A percentile compares a stretch with the other conserved stretches of the same genome.
phyloP scores from a whole-genome alignment of 2,113 vertebrate species.

The Melanotaenia duboulayi region DNA sequence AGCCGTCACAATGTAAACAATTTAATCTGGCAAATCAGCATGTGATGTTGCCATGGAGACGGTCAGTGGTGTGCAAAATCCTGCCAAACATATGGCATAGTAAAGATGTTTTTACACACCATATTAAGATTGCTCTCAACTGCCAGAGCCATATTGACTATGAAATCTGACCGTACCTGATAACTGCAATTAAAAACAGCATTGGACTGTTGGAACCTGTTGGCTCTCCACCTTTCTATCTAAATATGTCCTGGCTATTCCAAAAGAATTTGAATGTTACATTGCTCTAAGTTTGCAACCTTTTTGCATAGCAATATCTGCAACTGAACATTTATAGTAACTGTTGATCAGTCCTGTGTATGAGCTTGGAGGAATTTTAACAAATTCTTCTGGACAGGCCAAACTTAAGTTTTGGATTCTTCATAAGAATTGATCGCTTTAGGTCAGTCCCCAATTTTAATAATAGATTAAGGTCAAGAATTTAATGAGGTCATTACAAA shows the following conservation, averaged over 20 bases:
- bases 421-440: too few relatives aligned
- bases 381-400: too few relatives aligned
- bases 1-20: slow-evolving; percentile 17
- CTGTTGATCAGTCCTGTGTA: too few relatives aligned
- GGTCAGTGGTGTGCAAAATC: not conserved
- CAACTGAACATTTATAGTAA: not conserved
- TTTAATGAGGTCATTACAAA: too few relatives aligned
- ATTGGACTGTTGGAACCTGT: not conserved
- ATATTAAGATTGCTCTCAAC: slow-evolving; percentile 18
- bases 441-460: too few relatives aligned
- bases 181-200: not conserved
- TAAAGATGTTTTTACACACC: slow-evolving; percentile 12
- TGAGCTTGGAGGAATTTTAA: not conserved
- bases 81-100: not conserved
- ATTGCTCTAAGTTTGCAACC: not conserved
- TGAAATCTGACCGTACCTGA: not conserved
- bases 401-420: too few relatives aligned
- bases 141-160: not conserved
- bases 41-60: slow-evolving; percentile 61
- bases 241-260: not conserved
- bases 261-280: not conserved
- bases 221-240: not conserved
- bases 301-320: not conserved
- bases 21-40: slow-evolving; percentile 32
- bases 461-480: too few relatives aligned